Evolutionary conservation across 1,140 invertebrate species (phyloP), one percentile per base, ranked within the genome.

Genomic region (Drosophila lacteicornis): DNA sequence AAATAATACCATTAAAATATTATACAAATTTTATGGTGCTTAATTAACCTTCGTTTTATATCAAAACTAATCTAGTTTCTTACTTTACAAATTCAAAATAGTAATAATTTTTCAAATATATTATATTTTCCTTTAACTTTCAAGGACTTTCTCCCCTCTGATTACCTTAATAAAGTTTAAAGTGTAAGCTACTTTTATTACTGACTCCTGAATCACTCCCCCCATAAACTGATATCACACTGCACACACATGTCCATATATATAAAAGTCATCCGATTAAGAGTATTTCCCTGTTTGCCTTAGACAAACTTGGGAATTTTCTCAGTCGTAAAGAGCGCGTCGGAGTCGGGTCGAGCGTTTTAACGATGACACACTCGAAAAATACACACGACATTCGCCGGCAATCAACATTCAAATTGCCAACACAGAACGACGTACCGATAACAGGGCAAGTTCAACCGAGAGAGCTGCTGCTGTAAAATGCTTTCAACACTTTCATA

Each of bases 341-440:
- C 30, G 27, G 27, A 76, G 57, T 8, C 55, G 71, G 62, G 42
- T 74, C 56, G 57, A 58, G 36, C 49, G 65, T 79, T 86, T 86
- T 86, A 86, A 86, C 79, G 82, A 86, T 86, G 82, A 87, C 83
- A 82, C 79, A 87, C 79, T 67, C 47, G 61, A 69, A 69, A 40
- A 22, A 69, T 9, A 70, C 40, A 42, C 58, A 51, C 45, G 19
- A 45, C 30, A 8, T 17, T 19, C 27, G 33, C 25, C 36, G 53
- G 30, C 76, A 83, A 79, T 82, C 75, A 79, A 83, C 67, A 80
- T 77, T 80, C 51, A 79, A 82, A 76, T 63, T 80, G 63, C 62
- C 58, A 82, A 70, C 66, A 59, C 58, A 68, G 33, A 55, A 55
- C 51, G 59, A 55, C 71, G 33, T n/a, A 50, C 8, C 66, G 80